Evolutionary conservation across 2,113 vertebrate species (phyloP).

Genomic region (Eulacestoma nigropectus): DNA sequence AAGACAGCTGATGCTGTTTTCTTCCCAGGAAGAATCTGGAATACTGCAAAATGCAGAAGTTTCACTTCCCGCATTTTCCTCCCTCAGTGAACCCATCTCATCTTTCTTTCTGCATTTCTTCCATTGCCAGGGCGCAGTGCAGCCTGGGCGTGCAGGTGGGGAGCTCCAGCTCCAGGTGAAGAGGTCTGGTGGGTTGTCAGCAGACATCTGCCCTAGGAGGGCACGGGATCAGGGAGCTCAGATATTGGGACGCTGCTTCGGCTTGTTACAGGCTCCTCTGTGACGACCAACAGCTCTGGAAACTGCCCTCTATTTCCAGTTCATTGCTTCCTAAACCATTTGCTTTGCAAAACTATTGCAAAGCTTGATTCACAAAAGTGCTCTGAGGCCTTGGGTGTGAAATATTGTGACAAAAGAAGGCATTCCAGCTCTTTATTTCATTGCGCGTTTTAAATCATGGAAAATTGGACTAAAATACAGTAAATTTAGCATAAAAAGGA

Average conservation of each 20-base stretch:
- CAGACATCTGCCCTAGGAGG: background rate
- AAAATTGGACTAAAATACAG: constrained; percentile 43
- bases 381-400: constrained; percentile 38
- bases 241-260: fast-evolving
- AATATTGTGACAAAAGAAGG: constrained; percentile 7
- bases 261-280: background rate
- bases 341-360: background rate
- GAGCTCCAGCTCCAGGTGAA: background rate
- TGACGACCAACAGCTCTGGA: background rate
- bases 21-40: background rate
- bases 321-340: background rate
- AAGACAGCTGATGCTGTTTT: background rate
- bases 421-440: constrained; percentile 29
- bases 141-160: background rate
- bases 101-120: background rate
- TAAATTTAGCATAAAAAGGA: constrained; percentile 34
- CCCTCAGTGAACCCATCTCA: background rate
- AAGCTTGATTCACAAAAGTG: constrained; percentile 17
- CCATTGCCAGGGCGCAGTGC: fast-evolving
- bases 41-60: background rate
- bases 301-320: background rate
- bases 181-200: background rate
- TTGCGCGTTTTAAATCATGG: constrained; percentile 41
- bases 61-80: background rate
- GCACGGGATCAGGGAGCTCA: fast-evolving